phyloP scores from a whole-genome alignment of 2,888 invertebrate species.

The Chironomus riparius region DNA sequence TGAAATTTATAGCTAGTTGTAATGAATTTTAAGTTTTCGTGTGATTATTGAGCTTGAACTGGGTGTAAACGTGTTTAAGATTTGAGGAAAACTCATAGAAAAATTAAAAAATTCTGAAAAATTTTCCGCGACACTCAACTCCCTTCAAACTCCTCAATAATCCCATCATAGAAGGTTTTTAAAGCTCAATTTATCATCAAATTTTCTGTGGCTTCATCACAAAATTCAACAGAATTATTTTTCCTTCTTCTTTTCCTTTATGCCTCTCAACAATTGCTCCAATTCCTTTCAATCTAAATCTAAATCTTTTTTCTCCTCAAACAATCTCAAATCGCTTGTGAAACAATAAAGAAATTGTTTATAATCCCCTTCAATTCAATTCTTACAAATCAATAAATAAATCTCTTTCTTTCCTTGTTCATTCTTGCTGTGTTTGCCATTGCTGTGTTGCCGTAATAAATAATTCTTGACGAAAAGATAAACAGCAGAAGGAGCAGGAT shows the following conservation, averaged over 20 bases:
- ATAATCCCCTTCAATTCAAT: neutral
- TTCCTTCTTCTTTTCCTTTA: neutral
- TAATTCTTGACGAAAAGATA: constrained; percentile 8
- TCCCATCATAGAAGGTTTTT: no score
- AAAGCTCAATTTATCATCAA: no score
- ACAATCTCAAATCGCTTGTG: neutral
- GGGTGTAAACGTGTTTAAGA: no score
- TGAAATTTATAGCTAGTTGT: no score
- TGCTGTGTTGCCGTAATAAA: constrained; percentile 1
- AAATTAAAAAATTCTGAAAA: no score
- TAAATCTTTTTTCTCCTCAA: no score
- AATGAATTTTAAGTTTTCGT: no score
- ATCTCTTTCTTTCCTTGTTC: neutral
- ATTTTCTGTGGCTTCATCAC: no score
- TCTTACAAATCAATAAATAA: neutral
- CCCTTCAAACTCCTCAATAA: no score
- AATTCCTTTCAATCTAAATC: neutral
- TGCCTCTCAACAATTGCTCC: neutral
- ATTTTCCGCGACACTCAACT: no score
- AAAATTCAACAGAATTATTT: neutral
- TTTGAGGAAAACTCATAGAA: no score
- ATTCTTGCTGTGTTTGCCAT: neutral
- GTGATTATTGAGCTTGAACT: no score
- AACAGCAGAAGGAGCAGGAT: neutral
- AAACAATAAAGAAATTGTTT: neutral